A percentile compares a stretch with the other conserved stretches of the same genome.
Evolutionary conservation across 2,888 invertebrate species (phyloP).

Genomic region (Empis stercorea): DNA sequence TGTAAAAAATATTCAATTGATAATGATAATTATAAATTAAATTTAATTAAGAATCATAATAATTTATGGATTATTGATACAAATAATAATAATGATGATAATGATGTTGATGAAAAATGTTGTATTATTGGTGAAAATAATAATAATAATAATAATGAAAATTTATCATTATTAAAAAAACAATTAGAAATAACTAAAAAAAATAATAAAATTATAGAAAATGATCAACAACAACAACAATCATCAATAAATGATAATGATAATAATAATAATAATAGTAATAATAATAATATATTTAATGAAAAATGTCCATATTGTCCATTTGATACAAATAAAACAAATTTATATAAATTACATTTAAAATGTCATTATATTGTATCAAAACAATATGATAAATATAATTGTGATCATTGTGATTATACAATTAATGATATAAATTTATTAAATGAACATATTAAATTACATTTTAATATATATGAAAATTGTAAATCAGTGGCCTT

Average conservation of each 20-base stretch:
- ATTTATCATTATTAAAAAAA: constrained; percentile 1
- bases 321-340: constrained; percentile 58
- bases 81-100: not conserved
- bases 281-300: constrained; percentile 13
- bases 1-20: constrained; percentile 9
- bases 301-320: constrained; percentile 62
- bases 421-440: constrained; percentile 61
- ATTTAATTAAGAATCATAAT: too few relatives aligned
- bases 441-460: constrained; percentile 63
- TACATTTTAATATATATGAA: constrained; percentile 49
- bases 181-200: constrained; percentile 1
- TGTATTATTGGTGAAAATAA: too few relatives aligned
- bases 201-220: not conserved
- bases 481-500: constrained; percentile 31
- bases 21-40: too few relatives aligned
- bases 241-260: constrained; percentile 12
- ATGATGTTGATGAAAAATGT: too few relatives aligned
- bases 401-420: constrained; percentile 74
- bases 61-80: too few relatives aligned
- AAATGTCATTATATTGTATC: constrained; percentile 55
- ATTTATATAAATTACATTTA: constrained; percentile 61
- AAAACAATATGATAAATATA: constrained; percentile 42
- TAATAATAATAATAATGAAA: not conserved
- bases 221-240: constrained; percentile 19
- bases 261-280: not conserved